Evolutionary conservation across 2,113 vertebrate genomes (phyloP).

Genomic region (Chlamydotis undulata): DNA sequence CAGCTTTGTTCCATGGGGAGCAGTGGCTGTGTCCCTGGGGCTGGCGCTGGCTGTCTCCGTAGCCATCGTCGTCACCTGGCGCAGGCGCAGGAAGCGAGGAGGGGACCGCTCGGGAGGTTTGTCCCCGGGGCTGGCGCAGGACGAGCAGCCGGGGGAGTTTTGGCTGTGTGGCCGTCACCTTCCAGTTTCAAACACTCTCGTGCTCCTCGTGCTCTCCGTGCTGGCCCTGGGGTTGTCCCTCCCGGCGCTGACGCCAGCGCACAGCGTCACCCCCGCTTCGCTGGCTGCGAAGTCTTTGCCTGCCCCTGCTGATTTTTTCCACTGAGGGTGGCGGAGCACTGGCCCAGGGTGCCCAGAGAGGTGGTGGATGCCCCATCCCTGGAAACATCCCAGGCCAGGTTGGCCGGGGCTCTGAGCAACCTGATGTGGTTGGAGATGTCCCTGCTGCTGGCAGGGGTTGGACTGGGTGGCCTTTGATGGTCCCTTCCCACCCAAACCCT

Average conservation of each 20-base stretch:
- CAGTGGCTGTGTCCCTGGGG: background rate
- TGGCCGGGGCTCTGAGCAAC: no score
- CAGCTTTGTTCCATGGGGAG: rapidly evolving
- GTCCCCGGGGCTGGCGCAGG: rapidly evolving
- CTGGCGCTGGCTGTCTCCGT: background rate
- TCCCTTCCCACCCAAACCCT: no score
- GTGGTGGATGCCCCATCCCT: no score
- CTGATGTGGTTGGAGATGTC: no score
- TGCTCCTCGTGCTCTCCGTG: rapidly evolving
- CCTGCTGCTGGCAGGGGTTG: no score
- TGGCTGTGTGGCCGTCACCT: background rate
- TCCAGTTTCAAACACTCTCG: background rate
- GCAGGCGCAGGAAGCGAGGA: rapidly evolving
- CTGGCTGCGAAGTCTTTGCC: rapidly evolving
- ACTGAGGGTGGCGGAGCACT: no score
- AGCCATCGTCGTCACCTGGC: rapidly evolving
- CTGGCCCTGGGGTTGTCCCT: background rate
- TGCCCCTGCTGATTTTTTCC: background rate
- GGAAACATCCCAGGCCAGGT: no score
- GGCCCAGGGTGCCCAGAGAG: no score
- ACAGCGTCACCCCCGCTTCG: background rate
- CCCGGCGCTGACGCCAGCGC: no score
- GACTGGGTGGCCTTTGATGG: no score
- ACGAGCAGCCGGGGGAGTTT: rapidly evolving
- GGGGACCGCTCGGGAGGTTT: background rate